These are phyloP conservation scores for Oreotrochilus melanogaster DNA, from an alignment of 2,113 vertebrate genomes.

Conservation along the genomic window DNA sequence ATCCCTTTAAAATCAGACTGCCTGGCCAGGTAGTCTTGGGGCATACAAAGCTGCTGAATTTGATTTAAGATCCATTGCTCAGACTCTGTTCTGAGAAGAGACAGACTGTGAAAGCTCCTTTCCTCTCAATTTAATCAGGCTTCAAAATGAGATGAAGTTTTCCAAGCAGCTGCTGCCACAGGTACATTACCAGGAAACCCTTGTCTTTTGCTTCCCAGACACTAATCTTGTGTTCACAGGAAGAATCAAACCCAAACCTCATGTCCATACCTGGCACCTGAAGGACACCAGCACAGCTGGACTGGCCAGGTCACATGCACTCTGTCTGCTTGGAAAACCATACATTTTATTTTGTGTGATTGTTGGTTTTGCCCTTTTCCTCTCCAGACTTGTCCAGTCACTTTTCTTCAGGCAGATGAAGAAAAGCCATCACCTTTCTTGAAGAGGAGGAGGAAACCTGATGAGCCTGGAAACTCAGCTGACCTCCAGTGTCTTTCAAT, in stretches of 20 bases:
- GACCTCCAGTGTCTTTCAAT: background rate
- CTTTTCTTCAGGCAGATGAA: background rate
- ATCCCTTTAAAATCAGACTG: background rate
- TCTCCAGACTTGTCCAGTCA: background rate
- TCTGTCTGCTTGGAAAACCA: background rate
- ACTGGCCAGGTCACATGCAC: background rate
- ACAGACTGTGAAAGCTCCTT: slow-evolving; percentile 15
- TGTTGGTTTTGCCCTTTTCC: background rate
- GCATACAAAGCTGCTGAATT: slow-evolving; percentile 11
- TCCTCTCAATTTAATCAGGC: slow-evolving; percentile 32
- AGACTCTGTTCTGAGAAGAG: slow-evolving; percentile 18
- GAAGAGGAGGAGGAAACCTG: background rate
- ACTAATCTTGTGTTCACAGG: background rate
- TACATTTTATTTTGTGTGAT: background rate
- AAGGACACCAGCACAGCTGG: background rate
- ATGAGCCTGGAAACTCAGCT: background rate
- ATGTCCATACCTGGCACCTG: accelerated
- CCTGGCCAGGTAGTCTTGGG: background rate
- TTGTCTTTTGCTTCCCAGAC: background rate
- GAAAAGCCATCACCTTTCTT: background rate
- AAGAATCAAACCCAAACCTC: background rate
- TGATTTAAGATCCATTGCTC: slow-evolving; percentile 36
- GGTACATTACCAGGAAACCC: background rate
- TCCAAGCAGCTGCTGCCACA: slow-evolving; percentile 26
- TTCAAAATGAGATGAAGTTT: slow-evolving; percentile 44